Evolutionary conservation across 2,113 vertebrate species (phyloP).

Genomic region (Heterochromis multidens): DNA sequence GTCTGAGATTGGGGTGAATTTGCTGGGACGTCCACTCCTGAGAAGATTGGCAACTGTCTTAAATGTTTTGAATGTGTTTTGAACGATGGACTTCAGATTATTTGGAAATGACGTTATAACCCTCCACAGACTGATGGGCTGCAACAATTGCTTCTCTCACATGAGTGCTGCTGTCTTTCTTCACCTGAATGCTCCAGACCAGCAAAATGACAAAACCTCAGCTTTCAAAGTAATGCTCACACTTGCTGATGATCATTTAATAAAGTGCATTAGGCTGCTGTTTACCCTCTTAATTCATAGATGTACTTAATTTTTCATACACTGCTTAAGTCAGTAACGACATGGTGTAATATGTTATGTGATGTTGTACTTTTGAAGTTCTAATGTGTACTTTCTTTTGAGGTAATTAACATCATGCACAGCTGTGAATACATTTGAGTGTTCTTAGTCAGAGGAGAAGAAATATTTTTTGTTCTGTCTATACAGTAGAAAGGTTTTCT

Average conservation of each 20-base stretch:
- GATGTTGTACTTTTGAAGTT: too few relatives aligned
- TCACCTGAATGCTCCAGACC: not conserved
- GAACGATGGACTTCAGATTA: too few relatives aligned
- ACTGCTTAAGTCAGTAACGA: too few relatives aligned
- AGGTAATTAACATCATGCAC: not conserved
- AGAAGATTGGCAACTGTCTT: not conserved
- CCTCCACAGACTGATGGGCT: too few relatives aligned
- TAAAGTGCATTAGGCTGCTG: too few relatives aligned
- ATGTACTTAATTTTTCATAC: too few relatives aligned
- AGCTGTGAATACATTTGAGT: not conserved
- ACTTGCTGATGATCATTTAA: not conserved
- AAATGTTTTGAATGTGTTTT: too few relatives aligned
- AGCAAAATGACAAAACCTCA: not conserved
- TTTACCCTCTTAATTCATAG: too few relatives aligned
- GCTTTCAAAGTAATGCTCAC: not conserved
- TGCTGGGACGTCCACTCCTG: not conserved
- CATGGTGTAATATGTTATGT: too few relatives aligned
- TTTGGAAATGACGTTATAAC: too few relatives aligned
- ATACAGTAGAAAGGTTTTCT: not conserved
- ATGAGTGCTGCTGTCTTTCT: too few relatives aligned
- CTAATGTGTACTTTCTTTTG: not conserved
- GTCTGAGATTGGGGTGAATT: not conserved
- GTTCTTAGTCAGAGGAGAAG: not conserved
- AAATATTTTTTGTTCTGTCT: rapidly evolving
- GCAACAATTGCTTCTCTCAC: too few relatives aligned